These are phyloP conservation scores for Drosophila serrata DNA, from an alignment of 1,140 invertebrate species.

Conservation along the genomic window DNA sequence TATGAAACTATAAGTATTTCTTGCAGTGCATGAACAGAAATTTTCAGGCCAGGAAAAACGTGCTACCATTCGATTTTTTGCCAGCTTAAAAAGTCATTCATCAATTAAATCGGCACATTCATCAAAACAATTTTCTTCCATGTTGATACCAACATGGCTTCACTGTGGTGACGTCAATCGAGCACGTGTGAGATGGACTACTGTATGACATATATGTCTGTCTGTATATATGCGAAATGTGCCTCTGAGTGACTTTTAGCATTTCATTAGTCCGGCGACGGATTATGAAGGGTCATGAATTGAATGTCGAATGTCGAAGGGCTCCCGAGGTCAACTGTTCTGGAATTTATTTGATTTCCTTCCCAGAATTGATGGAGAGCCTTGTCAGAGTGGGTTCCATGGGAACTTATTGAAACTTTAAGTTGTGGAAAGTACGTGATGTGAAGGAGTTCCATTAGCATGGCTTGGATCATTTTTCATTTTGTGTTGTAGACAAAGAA, in stretches of 20 bases:
- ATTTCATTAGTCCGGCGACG: conserved; percentile 43
- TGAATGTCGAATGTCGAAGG: conserved; percentile 31
- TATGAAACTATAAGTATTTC: not conserved
- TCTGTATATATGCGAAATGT: conserved; percentile 18
- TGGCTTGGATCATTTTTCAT: conserved; percentile 43
- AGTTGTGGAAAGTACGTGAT: conserved; percentile 14
- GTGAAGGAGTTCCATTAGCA: conserved; percentile 22
- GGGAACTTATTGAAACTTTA: conserved; percentile 26
- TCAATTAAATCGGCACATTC: conserved; percentile 85
- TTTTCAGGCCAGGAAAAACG: conserved; percentile 20
- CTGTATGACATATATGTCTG: conserved; percentile 21
- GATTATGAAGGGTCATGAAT: conserved; percentile 41
- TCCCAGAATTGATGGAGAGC: conserved; percentile 10
- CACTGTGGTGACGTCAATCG: conserved; percentile 50
- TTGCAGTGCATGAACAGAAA: not conserved
- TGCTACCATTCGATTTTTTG: conserved; percentile 41
- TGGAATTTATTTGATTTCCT: conserved; percentile 40
- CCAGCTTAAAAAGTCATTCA: conserved; percentile 84
- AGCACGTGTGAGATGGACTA: conserved; percentile 15
- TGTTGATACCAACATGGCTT: conserved; percentile 67
- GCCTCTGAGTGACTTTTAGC: conserved; percentile 30
- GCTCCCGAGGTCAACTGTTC: conserved; percentile 15
- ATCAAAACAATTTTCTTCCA: conserved; percentile 78
- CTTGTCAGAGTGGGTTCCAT: not conserved
- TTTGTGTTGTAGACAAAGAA: conserved; percentile 23